Evolutionary conservation across 2,113 vertebrate genomes (phyloP).

Genomic region (Cairina moschata): DNA sequence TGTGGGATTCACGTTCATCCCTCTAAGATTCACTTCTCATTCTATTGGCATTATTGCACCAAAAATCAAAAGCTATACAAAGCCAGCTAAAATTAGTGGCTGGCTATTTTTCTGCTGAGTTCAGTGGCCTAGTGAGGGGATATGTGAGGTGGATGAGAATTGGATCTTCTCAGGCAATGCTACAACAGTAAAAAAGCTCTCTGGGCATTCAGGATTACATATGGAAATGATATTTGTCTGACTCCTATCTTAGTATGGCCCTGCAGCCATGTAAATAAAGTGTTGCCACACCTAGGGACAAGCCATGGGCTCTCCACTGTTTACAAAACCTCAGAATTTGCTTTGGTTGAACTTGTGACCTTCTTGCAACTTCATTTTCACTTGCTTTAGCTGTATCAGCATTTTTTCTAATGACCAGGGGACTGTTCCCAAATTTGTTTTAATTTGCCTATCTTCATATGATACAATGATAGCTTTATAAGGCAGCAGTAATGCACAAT

Average conservation of each 20-base stretch:
- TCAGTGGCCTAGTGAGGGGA: background rate
- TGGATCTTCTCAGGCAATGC: background rate
- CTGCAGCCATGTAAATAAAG: background rate
- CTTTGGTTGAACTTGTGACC: background rate
- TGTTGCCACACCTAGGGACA: background rate
- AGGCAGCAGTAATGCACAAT: background rate
- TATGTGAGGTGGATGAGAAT: background rate
- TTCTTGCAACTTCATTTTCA: background rate
- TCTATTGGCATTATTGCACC: background rate
- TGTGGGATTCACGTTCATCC: background rate
- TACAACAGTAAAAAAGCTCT: background rate
- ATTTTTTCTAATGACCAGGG: background rate
- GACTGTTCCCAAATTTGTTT: background rate
- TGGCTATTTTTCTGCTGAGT: background rate
- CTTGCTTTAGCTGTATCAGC: background rate
- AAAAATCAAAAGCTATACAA: background rate
- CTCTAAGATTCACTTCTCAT: background rate
- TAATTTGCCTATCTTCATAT: background rate
- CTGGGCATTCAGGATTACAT: background rate
- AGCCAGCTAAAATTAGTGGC: background rate
- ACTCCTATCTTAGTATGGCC: background rate
- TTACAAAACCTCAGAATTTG: background rate
- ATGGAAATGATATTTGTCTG: background rate
- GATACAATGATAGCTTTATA: background rate
- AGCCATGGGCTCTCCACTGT: background rate